Evolutionary conservation across 2,888 invertebrate genomes (phyloP).

Genomic region (Acanthacorydalis orientalis): DNA sequence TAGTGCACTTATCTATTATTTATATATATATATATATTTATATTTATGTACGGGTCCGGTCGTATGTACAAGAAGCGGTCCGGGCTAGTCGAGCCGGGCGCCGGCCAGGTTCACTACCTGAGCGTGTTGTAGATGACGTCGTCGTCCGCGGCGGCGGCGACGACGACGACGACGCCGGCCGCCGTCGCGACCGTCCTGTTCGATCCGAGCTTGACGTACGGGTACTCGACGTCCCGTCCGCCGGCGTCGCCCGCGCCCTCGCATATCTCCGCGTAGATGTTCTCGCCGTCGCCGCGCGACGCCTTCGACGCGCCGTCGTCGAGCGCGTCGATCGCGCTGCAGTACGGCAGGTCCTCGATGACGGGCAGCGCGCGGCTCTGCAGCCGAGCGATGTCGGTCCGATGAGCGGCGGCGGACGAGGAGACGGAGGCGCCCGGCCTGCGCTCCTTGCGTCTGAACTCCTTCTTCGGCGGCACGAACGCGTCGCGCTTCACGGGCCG

Average conservation of each 20-base stretch:
- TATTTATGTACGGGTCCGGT: no score
- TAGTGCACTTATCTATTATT: no score
- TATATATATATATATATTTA: no score
- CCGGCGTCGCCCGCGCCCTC: slow-evolving; percentile 13
- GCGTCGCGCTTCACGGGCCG: slow-evolving; percentile 11
- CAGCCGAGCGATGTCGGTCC: slow-evolving; percentile 30
- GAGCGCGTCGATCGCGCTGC: slow-evolving; percentile 51
- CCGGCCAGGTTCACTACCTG: slow-evolving; percentile 13
- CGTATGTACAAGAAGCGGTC: no score
- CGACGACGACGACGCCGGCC: slow-evolving; percentile 18
- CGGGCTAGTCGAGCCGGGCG: neutral
- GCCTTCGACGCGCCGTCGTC: slow-evolving; percentile 12
- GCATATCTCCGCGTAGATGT: slow-evolving; percentile 51
- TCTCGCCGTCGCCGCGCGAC: slow-evolving; percentile 31
- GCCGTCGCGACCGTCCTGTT: slow-evolving; percentile 21
- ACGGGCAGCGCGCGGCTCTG: slow-evolving; percentile 35
- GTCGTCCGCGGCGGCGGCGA: slow-evolving; percentile 25
- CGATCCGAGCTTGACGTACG: slow-evolving; percentile 22
- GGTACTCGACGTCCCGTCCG: slow-evolving; percentile 17
- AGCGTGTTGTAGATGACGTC: slow-evolving; percentile 26
- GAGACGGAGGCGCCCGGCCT: slow-evolving; percentile 11
- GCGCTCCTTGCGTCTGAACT: slow-evolving; percentile 10
- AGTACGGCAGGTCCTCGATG: slow-evolving; percentile 50
- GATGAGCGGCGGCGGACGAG: slow-evolving; percentile 9
- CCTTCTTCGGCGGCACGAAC: slow-evolving; percentile 11